phyloP scores from a whole-genome alignment of 2,888 invertebrate genomes.

The Enchytraeus crypticus region DNA sequence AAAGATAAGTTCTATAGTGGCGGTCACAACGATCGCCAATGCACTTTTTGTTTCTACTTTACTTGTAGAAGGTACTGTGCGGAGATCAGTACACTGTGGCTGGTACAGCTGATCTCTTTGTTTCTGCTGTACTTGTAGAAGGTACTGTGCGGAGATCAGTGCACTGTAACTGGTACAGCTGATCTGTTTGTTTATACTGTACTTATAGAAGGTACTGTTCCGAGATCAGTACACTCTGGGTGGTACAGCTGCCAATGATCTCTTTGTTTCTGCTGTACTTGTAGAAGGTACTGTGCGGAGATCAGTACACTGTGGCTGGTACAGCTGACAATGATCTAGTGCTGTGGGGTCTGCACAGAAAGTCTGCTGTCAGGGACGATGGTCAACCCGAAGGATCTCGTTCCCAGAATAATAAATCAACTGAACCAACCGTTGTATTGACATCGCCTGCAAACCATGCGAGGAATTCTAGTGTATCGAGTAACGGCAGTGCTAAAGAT shows the following conservation, averaged over 20 bases:
- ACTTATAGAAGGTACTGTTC: too few relatives aligned
- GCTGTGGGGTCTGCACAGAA: constrained; percentile 57
- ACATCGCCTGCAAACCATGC: constrained; percentile 20
- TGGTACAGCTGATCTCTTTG: too few relatives aligned
- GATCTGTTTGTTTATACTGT: too few relatives aligned
- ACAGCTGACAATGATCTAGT: constrained; percentile 61
- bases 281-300: constrained; percentile 59
- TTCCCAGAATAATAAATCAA: background rate
- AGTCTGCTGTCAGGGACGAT: constrained; percentile 6
- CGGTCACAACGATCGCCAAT: too few relatives aligned
- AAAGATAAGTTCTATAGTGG: too few relatives aligned
- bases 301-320: constrained; percentile 59
- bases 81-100: too few relatives aligned
- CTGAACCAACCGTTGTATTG: background rate
- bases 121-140: too few relatives aligned
- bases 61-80: too few relatives aligned
- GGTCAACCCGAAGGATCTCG: background rate
- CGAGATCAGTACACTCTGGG: too few relatives aligned
- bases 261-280: too few relatives aligned
- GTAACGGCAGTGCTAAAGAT: constrained; percentile 20
- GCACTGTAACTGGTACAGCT: constrained; percentile 59
- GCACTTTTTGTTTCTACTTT: too few relatives aligned
- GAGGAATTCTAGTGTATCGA: constrained; percentile 28
- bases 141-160: constrained; percentile 59
- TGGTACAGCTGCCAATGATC: too few relatives aligned